A percentile compares a stretch with the other conserved stretches of the same genome.
phyloP scores from a whole-genome alignment of 2,113 vertebrate species.

The Calidris pygmaea region DNA sequence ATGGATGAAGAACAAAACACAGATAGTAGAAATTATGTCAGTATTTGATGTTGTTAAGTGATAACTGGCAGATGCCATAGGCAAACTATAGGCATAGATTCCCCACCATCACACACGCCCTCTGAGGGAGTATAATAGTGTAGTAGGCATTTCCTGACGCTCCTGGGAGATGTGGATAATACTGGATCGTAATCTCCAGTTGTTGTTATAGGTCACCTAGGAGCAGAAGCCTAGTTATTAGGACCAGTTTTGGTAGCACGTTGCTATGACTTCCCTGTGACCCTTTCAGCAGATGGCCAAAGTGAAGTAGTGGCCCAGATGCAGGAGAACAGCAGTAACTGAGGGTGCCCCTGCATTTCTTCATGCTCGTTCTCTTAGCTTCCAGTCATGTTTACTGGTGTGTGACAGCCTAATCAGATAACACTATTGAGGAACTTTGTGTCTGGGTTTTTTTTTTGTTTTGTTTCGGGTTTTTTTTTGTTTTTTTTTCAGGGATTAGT shows the following conservation, averaged over 20 bases:
- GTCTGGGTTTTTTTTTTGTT: neutral
- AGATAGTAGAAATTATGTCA: neutral
- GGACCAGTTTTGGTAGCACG: neutral
- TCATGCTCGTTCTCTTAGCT: neutral
- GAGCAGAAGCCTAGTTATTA: neutral
- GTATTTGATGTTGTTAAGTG: neutral
- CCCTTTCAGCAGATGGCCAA: neutral
- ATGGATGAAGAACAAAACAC: neutral
- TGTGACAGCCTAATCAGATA: neutral
- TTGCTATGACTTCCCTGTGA: neutral
- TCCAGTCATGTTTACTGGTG: neutral
- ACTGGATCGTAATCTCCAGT: neutral
- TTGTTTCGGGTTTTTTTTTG: neutral
- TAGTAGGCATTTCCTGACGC: neutral
- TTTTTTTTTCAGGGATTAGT: neutral
- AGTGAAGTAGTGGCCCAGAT: neutral
- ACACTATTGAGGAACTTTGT: neutral
- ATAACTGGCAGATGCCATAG: neutral
- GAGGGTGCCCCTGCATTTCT: neutral
- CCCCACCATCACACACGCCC: neutral
- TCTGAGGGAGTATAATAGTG: neutral
- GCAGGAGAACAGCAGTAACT: neutral
- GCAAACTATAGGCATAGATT: neutral
- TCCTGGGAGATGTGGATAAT: neutral
- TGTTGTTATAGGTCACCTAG: neutral